Percentiles rank a stretch among this genome's conserved stretches.
Conservation (phyloP, 1,140 invertebrate species). For the Leptinotarsa lineolata region DNA sequence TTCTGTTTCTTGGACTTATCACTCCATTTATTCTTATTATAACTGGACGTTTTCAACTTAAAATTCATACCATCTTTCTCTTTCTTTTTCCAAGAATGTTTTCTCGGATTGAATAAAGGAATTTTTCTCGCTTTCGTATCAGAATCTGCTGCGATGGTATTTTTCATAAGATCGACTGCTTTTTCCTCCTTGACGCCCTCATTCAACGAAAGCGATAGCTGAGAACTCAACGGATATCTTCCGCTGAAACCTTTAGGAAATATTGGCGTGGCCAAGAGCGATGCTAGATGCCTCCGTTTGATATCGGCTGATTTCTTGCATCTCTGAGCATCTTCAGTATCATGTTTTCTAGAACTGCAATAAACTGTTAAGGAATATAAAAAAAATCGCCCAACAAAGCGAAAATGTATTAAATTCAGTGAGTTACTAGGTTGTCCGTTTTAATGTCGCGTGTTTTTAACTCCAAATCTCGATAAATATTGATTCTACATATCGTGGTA, state of each 20-base stretch:
- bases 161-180: slow-evolving; percentile 63
- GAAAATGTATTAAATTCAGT: no score
- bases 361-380: slow-evolving; percentile 29
- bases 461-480: no score
- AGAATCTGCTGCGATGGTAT: slow-evolving; percentile 51
- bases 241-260: slow-evolving; percentile 72
- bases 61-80: not conserved
- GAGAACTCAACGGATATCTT: slow-evolving; percentile 62
- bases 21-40: not conserved
- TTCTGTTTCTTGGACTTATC: not conserved
- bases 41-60: not conserved
- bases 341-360: slow-evolving; percentile 46
- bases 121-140: slow-evolving; percentile 31
- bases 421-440: no score
- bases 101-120: slow-evolving; percentile 36
- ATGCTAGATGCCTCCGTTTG: slow-evolving; percentile 63
- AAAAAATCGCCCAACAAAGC: not conserved
- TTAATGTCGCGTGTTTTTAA: no score
- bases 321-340: slow-evolving; percentile 53
- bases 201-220: slow-evolving; percentile 14
- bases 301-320: slow-evolving; percentile 56
- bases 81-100: not conserved
- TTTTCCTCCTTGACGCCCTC: slow-evolving; percentile 54
- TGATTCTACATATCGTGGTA: no score
- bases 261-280: slow-evolving; percentile 65